Base-by-base conservation (phyloP, 2,888 invertebrate species). In the Dascillus cervinus region DNA sequence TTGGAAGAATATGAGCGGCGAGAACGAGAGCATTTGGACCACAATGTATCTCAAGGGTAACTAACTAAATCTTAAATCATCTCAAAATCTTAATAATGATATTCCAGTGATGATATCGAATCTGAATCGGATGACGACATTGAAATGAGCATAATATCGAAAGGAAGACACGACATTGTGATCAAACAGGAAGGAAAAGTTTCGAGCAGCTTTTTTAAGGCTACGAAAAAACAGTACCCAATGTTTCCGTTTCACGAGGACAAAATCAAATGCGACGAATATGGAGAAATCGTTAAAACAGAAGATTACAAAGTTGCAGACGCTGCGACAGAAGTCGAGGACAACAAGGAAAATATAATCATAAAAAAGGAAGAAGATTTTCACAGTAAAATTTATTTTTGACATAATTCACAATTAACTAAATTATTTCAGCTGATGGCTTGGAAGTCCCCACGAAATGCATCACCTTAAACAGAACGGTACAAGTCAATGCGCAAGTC, bases 201-300 rank as follows among this genome's bases (percentile, higher is more conserved):
- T 24, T 75, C 64, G 58, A 75, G 71, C 46, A 86, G 89, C 31
- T 89, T 89, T 56, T 90, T 89, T 58, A 90, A 90, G 60, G 83
- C 80, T 2, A 83, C 79, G 31, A 88, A 92, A 66, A 86, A 92
- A 32, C 87, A 91, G 51, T 88, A 92, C 63, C 95, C 95, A 0
- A 96, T 97, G 89, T 98, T 88, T 66, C 97, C 96, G 1, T 87
- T 82, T 58, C 78, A 82, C 24, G 96, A 97, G 60, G 94, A 95
- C 38, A 82, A 91, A 57, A 74, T 92, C 13, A 80, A 90, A 59
- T 77, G 79, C 54, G 97, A 97, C 53, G 97, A 97, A 60, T 98
- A 97, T 57, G 97, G 98, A 0, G 97, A 97, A 66, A 78, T 92
- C 22, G 86, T 98, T 32, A 79, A 86, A 66, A 79, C 88, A 1